phyloP scores from a whole-genome alignment of 2,797 vertebrate species.

The Hirundo rustica region DNA sequence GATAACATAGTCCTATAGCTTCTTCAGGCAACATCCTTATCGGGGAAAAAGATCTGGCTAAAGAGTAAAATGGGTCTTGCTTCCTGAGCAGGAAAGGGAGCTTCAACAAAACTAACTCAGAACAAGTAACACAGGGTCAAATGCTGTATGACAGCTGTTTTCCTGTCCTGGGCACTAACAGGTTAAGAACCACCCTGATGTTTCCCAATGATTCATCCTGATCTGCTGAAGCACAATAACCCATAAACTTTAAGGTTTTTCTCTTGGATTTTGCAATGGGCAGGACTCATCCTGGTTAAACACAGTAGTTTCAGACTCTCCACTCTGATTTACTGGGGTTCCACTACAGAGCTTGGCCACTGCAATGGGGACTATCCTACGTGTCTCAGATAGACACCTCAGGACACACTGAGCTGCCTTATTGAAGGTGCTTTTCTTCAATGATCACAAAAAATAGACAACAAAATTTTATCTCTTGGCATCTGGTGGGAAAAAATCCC shows the following conservation, averaged over 20 bases:
- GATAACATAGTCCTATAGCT: neutral
- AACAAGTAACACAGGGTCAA: neutral
- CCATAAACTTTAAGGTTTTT: neutral
- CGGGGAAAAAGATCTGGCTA: neutral
- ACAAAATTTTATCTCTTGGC: neutral
- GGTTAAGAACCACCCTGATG: neutral
- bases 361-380: neutral
- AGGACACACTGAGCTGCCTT: neutral
- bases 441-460: neutral
- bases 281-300: neutral
- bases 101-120: neutral
- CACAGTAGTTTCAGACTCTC: neutral
- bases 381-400: neutral
- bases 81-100: neutral
- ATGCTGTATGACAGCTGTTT: neutral
- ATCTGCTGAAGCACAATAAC: neutral
- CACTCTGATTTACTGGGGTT: accelerated
- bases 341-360: neutral
- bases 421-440: neutral
- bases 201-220: neutral
- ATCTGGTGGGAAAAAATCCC: neutral
- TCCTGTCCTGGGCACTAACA: neutral
- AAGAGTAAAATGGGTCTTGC: neutral
- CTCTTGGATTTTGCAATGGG: neutral
- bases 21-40: neutral